Evolutionary conservation across 2,797 vertebrate genomes (phyloP).

Genomic region (Calcarius lapponicus): DNA sequence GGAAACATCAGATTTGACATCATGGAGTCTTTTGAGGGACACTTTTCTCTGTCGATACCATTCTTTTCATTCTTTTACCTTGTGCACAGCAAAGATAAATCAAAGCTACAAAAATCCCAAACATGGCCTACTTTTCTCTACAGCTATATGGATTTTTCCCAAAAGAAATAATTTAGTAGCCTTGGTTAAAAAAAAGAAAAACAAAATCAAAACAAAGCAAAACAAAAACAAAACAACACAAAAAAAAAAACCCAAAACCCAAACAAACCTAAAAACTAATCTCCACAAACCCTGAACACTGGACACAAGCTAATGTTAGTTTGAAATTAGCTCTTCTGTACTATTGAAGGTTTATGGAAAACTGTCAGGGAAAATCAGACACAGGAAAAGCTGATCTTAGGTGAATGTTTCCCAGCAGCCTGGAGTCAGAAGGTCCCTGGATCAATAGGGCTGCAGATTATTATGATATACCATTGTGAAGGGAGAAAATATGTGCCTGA

Average conservation of each 20-base stretch:
- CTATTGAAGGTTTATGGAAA: not conserved
- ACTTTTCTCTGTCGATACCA: fast-evolving
- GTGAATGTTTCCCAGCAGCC: not conserved
- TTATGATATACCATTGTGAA: not conserved
- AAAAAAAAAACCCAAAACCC: not conserved
- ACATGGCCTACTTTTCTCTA: not conserved
- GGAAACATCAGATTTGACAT: not conserved
- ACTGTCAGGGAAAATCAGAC: not conserved
- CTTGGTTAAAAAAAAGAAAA: not conserved
- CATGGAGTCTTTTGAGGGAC: not conserved
- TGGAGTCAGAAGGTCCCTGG: not conserved
- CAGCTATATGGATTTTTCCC: not conserved
- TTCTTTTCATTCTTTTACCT: not conserved
- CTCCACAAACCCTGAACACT: not conserved
- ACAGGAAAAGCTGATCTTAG: not conserved
- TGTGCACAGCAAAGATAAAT: not conserved
- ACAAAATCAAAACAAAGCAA: not conserved
- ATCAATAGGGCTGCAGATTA: not conserved
- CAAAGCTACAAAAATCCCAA: not conserved
- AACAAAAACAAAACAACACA: not conserved
- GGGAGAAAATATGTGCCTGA: not conserved
- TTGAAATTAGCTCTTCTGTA: not conserved
- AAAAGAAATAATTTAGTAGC: not conserved
- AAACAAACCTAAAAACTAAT: not conserved
- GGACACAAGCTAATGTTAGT: not conserved